Conservation (phyloP, 2,888 invertebrate genomes). For the Lasioglossum pauxillum region DNA sequence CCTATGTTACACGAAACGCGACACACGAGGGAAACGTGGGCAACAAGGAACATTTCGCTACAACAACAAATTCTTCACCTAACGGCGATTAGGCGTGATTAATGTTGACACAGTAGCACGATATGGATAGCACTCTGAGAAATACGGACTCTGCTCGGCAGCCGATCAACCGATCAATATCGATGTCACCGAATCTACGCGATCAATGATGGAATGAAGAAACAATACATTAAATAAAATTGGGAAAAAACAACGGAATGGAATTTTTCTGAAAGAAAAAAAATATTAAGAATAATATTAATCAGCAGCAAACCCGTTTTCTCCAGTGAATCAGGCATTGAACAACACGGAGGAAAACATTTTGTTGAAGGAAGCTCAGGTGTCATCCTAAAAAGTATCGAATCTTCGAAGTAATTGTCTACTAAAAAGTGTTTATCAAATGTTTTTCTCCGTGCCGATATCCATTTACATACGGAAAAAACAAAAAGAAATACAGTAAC, state of each 20-base stretch:
- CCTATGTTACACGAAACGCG: slow-evolving; percentile 15
- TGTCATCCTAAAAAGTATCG: not conserved
- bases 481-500: slow-evolving; percentile 55
- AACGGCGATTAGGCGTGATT: slow-evolving; percentile 45
- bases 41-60: slow-evolving; percentile 28
- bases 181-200: not conserved
- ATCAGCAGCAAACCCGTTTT: slow-evolving; percentile 63
- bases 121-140: slow-evolving; percentile 57
- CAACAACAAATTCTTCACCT: slow-evolving; percentile 49
- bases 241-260: slow-evolving; percentile 5
- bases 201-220: slow-evolving; percentile 21
- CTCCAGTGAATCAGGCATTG: slow-evolving; percentile 58
- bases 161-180: not conserved
- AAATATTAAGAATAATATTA: slow-evolving; percentile 15
- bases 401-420: not conserved
- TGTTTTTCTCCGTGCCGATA: slow-evolving; percentile 57
- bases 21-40: slow-evolving; percentile 15
- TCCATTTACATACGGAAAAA: slow-evolving; percentile 36
- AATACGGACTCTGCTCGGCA: slow-evolving; percentile 62
- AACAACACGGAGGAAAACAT: slow-evolving; percentile 60
- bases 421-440: not conserved
- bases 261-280: slow-evolving; percentile 21
- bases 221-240: slow-evolving; percentile 55
- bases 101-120: slow-evolving; percentile 52
- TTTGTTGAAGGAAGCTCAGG: not conserved